A percentile compares a stretch with the other conserved stretches of the same genome.
These are phyloP conservation scores for Branchipolynoe longqiensis DNA, from an alignment of 2,888 invertebrate genomes.

Conservation along the genomic window DNA sequence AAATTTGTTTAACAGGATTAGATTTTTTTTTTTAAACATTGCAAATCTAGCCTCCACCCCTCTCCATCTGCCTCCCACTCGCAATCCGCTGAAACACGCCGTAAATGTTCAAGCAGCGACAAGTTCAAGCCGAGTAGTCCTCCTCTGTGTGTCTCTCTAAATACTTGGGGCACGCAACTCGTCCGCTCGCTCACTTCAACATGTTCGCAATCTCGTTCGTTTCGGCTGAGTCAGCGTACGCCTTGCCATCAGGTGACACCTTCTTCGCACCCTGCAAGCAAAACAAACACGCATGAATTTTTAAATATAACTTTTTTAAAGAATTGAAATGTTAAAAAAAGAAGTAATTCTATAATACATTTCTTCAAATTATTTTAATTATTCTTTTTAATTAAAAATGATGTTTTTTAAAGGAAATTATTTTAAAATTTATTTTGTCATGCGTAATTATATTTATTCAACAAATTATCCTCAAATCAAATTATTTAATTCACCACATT, in stretches of 20 bases:
- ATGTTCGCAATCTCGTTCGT: constrained; percentile 26
- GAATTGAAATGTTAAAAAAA: not conserved
- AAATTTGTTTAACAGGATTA: too few species aligned
- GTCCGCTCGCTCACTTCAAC: constrained; percentile 44
- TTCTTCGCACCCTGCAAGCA: constrained; percentile 47
- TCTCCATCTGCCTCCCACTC: too few species aligned
- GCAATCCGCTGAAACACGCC: too few species aligned
- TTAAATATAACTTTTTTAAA: not conserved
- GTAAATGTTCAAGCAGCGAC: not conserved
- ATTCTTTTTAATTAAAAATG: not conserved
- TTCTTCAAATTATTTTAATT: not conserved
- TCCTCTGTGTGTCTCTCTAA: constrained; percentile 2
- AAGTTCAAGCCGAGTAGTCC: not conserved
- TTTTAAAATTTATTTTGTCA: not conserved
- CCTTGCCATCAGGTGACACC: not conserved
- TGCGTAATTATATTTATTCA: not conserved
- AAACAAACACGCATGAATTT: not conserved
- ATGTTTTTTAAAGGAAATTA: not conserved
- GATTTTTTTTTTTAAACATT: too few species aligned
- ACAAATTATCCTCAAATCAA: too few species aligned
- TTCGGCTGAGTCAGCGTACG: constrained; percentile 33
- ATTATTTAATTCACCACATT: too few species aligned
- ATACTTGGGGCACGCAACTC: not conserved
- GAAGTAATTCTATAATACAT: not conserved
- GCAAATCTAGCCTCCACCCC: too few species aligned